These are phyloP conservation scores for Oxygymnocypris stewartii DNA, from an alignment of 2,113 vertebrate species.

Conservation along the genomic window DNA sequence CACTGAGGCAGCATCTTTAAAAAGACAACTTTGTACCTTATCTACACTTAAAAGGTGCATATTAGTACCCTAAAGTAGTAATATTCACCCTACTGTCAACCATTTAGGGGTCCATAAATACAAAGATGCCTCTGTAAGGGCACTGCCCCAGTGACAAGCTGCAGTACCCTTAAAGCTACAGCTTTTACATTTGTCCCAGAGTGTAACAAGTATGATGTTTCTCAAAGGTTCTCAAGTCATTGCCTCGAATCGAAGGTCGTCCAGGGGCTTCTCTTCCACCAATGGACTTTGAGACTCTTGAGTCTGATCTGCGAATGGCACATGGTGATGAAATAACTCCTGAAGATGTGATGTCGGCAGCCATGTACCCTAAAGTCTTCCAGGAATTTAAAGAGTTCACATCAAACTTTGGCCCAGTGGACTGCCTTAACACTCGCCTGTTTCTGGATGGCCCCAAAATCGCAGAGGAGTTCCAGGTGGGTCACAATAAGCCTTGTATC, in stretches of 20 bases:
- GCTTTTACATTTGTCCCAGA: background rate
- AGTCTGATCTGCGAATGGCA: conserved; percentile 71
- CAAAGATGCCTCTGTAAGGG: too few relatives aligned
- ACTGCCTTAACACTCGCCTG: conserved; percentile 81
- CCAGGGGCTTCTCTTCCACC: conserved; percentile 85
- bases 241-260: conserved; percentile 84
- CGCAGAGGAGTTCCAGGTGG: conserved; percentile 82
- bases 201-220: background rate
- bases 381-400: conserved; percentile 87
- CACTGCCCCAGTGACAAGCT: background rate
- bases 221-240: conserved; percentile 85
- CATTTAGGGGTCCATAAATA: too few relatives aligned
- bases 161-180: background rate
- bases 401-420: conserved; percentile 71
- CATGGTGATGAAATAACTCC: conserved; percentile 82
- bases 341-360: conserved; percentile 89
- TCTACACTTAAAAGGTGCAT: too few relatives aligned
- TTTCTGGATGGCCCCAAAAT: conserved; percentile 83
- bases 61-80: too few relatives aligned
- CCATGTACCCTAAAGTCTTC: conserved; percentile 93
- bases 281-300: conserved; percentile 81
- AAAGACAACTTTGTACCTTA: too few relatives aligned
- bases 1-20: too few relatives aligned
- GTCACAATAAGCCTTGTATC: background rate
- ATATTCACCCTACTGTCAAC: too few relatives aligned